phyloP scores from a whole-genome alignment of 2,797 vertebrate genomes.

The Eupleurogrammus muticus region DNA sequence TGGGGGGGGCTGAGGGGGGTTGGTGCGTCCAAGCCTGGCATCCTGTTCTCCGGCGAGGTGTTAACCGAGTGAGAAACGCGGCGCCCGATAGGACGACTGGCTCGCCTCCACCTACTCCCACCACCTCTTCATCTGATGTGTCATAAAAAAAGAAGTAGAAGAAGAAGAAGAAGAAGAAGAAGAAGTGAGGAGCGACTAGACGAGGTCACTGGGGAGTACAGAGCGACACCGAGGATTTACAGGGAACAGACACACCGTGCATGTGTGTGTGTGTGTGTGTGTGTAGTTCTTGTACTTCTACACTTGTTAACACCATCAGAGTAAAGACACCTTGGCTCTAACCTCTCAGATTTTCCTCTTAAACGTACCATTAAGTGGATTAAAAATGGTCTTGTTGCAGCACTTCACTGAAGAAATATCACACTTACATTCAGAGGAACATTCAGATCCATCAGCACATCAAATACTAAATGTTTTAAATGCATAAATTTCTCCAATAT shows the following conservation, averaged over 20 bases:
- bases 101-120: slow-evolving; percentile 81
- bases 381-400: slow-evolving; percentile 1
- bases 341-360: slow-evolving; percentile 7
- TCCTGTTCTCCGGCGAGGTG: slow-evolving; percentile 77
- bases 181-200: slow-evolving; percentile 60
- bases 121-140: slow-evolving; percentile 84
- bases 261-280: slow-evolving; percentile 28
- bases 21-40: slow-evolving; percentile 72
- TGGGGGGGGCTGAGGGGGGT: slow-evolving; percentile 24
- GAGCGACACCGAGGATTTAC: slow-evolving; percentile 66
- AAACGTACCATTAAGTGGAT: background rate
- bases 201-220: slow-evolving; percentile 79
- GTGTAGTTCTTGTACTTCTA: background rate
- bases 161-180: slow-evolving; percentile 7
- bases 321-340: slow-evolving; percentile 20
- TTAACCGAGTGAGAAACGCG: slow-evolving; percentile 84
- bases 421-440: background rate
- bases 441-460: background rate
- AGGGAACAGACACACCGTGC: slow-evolving; percentile 35
- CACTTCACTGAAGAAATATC: background rate
- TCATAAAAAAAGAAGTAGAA: slow-evolving; percentile 67
- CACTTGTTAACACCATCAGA: slow-evolving; percentile 20
- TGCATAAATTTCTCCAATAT: background rate
- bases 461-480: background rate
- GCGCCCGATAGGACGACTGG: slow-evolving; percentile 78